Evolutionary conservation across 2,797 vertebrate species (phyloP), one percentile per base, ranked within the genome.

Genomic region (Phoebastria nigripes): DNA sequence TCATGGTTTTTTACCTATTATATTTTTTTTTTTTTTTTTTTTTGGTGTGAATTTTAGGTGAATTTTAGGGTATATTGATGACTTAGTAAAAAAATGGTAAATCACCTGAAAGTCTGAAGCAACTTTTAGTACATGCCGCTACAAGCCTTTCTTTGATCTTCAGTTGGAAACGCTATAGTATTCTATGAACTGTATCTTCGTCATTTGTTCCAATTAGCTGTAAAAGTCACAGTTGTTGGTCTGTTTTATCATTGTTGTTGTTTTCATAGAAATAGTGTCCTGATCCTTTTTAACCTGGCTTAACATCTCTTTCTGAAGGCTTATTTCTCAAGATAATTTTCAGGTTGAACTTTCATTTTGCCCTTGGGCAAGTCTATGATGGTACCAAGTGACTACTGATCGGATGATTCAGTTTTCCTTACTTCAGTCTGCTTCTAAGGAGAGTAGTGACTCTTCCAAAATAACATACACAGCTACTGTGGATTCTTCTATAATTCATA

Each of bases 401-500:
- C 11, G 13, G 25, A 62, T 81, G 28, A 83, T 41, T 95, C 69
- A 29, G 20, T 80, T 85, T 86, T 90, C 14, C 41, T 70, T 81
- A 18, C 22, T 69, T 71, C 55, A 67, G 7, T 37, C 46, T 90
- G 15, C 42, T 90, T 89, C 61, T 72, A 52, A 79, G 56, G 74
- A 83, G 13, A 39, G 20, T 47, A 83, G 46, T 7, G 17, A 46
- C 31, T 87, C 49, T 78, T 93, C 28, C 42, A 86, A 81, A 94
- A 76, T 56, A 89, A 70, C 22, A 35, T 66, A 39, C 25, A 25
- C 7, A 90, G 42, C 5, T 39, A 59, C 9, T 55, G 29, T 70
- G 19, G n/a, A 79, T 94, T 94, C 25, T 79, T 93, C 78, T 85
- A 8, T 87, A 93, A 76, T 89, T 90, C 70, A 79, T 26, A 66